Percentiles rank a stretch among this genome's conserved stretches.
These are phyloP conservation scores for Acanthochromis polyacanthus DNA, from an alignment of 2,113 vertebrate species.

Conservation along the genomic window DNA sequence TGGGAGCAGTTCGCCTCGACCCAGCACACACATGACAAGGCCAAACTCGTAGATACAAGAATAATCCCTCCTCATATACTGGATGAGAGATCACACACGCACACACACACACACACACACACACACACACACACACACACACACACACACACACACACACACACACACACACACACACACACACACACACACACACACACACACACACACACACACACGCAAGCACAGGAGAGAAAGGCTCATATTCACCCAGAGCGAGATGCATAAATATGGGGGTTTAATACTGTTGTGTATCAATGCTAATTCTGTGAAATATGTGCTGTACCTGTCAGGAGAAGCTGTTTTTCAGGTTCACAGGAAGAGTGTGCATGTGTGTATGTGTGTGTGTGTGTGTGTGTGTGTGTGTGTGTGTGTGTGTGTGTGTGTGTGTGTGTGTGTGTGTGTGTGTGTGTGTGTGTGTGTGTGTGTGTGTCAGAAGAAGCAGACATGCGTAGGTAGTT, in stretches of 20 bases:
- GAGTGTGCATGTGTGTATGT: not conserved
- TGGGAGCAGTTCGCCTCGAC: conserved; percentile 14
- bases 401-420: conserved; percentile 1
- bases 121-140: not conserved
- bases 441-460: conserved; percentile 9
- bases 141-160: not conserved
- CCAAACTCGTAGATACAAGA: conserved; percentile 30
- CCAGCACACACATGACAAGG: conserved; percentile 51
- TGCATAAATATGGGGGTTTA: not conserved
- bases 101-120: conserved; percentile 7
- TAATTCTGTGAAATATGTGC: conserved; percentile 9
- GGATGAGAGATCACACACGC: conserved; percentile 12
- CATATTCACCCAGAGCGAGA: not conserved
- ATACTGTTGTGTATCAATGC: not conserved
- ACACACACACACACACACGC: not conserved
- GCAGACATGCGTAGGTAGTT: conserved; percentile 7
- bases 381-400: conserved; percentile 10
- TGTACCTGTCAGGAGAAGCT: conserved; percentile 18
- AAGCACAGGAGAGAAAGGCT: not conserved
- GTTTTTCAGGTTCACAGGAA: conserved; percentile 25
- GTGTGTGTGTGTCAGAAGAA: not conserved
- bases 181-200: not conserved
- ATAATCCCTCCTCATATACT: conserved; percentile 34
- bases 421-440: conserved; percentile 6
- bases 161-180: not conserved